Percentiles rank a stretch among this genome's conserved stretches.
Evolutionary conservation across 2,797 vertebrate genomes (phyloP).

Genomic region (Percopsis omiscomaycus): DNA sequence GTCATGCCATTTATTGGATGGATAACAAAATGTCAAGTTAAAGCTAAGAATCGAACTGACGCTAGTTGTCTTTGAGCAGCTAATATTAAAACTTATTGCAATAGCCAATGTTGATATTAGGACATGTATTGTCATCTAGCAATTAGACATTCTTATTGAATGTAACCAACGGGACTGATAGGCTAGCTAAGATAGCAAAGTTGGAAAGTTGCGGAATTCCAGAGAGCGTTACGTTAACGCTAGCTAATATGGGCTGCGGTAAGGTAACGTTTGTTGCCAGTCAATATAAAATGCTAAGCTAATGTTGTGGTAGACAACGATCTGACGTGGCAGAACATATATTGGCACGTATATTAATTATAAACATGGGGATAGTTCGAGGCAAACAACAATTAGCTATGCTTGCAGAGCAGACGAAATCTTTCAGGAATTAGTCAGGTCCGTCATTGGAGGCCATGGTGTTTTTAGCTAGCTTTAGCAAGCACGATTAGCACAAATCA

Average conservation of each 20-base stretch:
- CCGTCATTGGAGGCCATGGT: constrained; percentile 49
- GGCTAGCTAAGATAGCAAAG: constrained; percentile 25
- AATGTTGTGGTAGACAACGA: no score
- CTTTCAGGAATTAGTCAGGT: constrained; percentile 32
- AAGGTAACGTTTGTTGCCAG: neutral
- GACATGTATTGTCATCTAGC: no score
- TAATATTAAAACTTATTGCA: no score
- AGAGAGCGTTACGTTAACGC: constrained; percentile 27
- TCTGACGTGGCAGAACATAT: neutral
- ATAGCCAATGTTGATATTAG: no score
- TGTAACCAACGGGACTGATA: neutral
- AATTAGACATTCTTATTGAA: no score
- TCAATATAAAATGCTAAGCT: neutral
- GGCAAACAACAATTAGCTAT: neutral
- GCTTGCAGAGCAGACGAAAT: neutral
- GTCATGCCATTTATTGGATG: constrained; percentile 10
- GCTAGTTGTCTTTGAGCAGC: no score
- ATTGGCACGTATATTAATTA: neutral
- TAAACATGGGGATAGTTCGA: neutral
- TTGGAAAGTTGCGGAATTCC: constrained; percentile 52
- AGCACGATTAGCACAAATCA: constrained; percentile 49
- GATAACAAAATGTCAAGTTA: no score
- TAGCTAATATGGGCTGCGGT: constrained; percentile 3
- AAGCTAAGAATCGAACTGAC: no score
- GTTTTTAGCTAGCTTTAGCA: constrained; percentile 42